phyloP scores from a whole-genome alignment of 2,888 invertebrate species.

The Ferdinandea cuprea region DNA sequence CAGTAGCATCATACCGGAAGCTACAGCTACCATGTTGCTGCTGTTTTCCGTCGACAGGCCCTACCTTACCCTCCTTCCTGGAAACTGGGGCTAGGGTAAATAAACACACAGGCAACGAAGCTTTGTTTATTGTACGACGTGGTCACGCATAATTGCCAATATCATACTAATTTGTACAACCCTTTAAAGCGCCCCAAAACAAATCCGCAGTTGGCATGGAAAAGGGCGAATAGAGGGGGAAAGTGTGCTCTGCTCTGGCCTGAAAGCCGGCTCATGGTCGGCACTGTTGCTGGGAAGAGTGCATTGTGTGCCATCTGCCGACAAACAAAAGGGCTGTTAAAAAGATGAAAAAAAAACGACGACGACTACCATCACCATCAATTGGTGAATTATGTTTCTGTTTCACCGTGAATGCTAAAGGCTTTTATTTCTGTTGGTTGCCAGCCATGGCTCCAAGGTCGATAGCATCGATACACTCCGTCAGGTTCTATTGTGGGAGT shows the following conservation, averaged over 20 bases:
- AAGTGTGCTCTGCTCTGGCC: not conserved
- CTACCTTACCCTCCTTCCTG: slow-evolving; percentile 2
- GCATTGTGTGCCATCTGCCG: not conserved
- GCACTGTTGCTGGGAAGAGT: slow-evolving; percentile 37
- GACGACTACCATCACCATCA: slow-evolving; percentile 29
- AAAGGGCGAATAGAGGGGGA: not conserved
- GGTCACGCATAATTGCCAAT: slow-evolving; percentile 74
- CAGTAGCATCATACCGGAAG: slow-evolving; percentile 26
- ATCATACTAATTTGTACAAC: slow-evolving; percentile 73
- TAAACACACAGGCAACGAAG: slow-evolving; percentile 48
- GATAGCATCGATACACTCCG: slow-evolving; percentile 32
- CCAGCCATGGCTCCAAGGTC: slow-evolving; percentile 8
- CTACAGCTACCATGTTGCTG: slow-evolving; percentile 9
- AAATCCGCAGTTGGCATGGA: slow-evolving; percentile 61
- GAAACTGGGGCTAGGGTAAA: slow-evolving; percentile 46
- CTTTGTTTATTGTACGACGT: slow-evolving; percentile 68
- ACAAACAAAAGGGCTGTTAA: slow-evolving; percentile 7
- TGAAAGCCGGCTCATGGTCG: slow-evolving; percentile 33
- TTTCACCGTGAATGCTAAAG: slow-evolving; percentile 14
- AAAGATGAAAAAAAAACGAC: too few species aligned
- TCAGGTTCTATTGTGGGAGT: slow-evolving; percentile 27
- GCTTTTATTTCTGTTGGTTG: slow-evolving; percentile 24
- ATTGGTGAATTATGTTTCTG: slow-evolving; percentile 49
- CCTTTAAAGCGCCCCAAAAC: slow-evolving; percentile 70
- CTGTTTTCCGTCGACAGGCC: slow-evolving; percentile 10